These are phyloP conservation scores for Bellardia pandia DNA, from an alignment of 2,888 invertebrate genomes.

Conservation along the genomic window DNA sequence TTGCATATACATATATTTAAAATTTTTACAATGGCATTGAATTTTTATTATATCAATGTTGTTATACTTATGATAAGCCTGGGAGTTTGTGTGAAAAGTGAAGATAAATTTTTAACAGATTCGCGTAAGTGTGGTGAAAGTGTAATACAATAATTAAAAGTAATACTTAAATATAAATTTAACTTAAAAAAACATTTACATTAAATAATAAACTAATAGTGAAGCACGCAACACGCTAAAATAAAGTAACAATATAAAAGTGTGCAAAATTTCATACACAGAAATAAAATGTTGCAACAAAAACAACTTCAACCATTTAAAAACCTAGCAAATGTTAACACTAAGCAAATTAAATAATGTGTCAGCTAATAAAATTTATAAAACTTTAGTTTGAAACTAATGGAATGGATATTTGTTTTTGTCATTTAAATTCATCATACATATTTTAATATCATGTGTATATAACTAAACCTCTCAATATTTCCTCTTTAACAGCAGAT, in stretches of 20 bases:
- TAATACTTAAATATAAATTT: neutral
- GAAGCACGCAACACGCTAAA: too few relatives aligned
- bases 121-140: conserved; percentile 84
- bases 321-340: too few relatives aligned
- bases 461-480: conserved; percentile 65
- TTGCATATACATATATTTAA: neutral
- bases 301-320: too few relatives aligned
- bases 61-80: conserved; percentile 10
- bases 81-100: conserved; percentile 66
- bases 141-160: conserved; percentile 13
- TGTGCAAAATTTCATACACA: too few relatives aligned
- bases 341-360: too few relatives aligned
- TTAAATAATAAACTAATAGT: neutral
- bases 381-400: too few relatives aligned
- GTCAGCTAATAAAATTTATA: too few relatives aligned
- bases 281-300: too few relatives aligned
- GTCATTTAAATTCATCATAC: too few relatives aligned
- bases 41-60: conserved; percentile 20
- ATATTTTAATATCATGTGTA: neutral
- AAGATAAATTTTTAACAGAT: conserved; percentile 79
- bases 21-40: conserved; percentile 53
- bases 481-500: conserved; percentile 85
- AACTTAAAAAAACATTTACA: neutral
- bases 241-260: too few relatives aligned
- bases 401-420: too few relatives aligned